phyloP scores from a whole-genome alignment of 2,888 invertebrate species.

The Stenichneumon culpator region DNA sequence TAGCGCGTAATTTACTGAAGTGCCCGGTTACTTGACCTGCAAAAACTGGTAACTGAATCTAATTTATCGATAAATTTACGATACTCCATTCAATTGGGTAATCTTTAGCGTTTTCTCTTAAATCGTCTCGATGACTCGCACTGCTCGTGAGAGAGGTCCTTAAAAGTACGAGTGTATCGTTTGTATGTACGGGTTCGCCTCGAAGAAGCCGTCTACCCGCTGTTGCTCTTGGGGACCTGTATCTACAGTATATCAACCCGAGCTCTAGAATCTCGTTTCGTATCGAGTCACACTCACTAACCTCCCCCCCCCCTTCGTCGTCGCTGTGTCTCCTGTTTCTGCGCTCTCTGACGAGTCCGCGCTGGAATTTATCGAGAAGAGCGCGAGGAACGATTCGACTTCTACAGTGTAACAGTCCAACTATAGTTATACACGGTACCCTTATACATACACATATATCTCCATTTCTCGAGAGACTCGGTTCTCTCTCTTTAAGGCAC shows the following conservation, averaged over 20 bases:
- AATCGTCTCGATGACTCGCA: conserved; percentile 39
- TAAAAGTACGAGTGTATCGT: conserved; percentile 57
- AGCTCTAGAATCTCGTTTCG: conserved; percentile 52
- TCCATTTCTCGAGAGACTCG: conserved; percentile 46
- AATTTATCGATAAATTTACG: background rate
- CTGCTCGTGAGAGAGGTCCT: conserved; percentile 41
- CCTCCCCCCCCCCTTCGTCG: background rate
- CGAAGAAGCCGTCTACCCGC: conserved; percentile 36
- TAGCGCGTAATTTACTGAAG: no score
- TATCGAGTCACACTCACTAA: conserved; percentile 24
- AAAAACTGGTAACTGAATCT: no score
- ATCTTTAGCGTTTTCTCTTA: conserved; percentile 33
- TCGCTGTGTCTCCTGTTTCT: conserved; percentile 15
- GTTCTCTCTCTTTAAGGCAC: conserved; percentile 36
- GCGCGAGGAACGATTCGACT: conserved; percentile 52
- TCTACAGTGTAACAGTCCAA: background rate
- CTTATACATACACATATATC: conserved; percentile 32
- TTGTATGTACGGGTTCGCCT: conserved; percentile 52
- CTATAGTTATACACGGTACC: conserved; percentile 27
- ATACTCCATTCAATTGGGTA: background rate
- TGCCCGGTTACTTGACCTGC: no score
- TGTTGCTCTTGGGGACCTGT: conserved; percentile 13
- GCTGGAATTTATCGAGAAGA: conserved; percentile 61
- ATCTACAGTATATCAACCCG: conserved; percentile 31
- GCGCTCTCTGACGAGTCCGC: conserved; percentile 51